phyloP scores from a whole-genome alignment of 1,140 invertebrate species.

The Steinernema khuongi region DNA sequence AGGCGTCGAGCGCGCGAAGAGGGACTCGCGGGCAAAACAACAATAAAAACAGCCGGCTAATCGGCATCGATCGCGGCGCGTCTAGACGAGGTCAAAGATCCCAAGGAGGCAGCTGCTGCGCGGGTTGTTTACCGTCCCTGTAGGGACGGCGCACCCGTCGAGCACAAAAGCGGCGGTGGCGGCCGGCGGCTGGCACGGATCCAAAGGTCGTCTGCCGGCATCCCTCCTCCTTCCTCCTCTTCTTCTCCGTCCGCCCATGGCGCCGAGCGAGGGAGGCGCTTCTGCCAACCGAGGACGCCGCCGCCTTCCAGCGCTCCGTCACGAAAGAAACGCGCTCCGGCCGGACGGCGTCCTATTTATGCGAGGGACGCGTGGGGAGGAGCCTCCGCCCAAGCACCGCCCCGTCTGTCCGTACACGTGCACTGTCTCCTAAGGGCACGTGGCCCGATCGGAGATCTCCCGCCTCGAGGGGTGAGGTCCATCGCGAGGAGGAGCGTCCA shows the following conservation, averaged over 20 bases:
- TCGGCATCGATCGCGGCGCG: too few relatives aligned
- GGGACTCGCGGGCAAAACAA: too few relatives aligned
- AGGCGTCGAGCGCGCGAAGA: too few relatives aligned
- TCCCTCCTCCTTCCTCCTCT: background rate
- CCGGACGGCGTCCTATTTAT: background rate
- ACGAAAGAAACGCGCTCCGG: background rate
- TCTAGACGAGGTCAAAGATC: too few relatives aligned
- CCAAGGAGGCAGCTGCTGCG: too few relatives aligned
- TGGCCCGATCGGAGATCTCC: background rate
- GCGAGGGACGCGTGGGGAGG: background rate
- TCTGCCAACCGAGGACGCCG: background rate
- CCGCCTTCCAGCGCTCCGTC: background rate
- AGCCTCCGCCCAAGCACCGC: background rate
- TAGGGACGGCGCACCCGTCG: background rate
- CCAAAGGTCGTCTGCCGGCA: slow-evolving; percentile 4
- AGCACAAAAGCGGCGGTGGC: background rate
- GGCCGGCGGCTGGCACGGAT: background rate
- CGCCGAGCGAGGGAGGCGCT: background rate
- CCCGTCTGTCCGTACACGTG: background rate
- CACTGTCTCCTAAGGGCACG: background rate
- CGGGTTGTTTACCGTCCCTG: too few relatives aligned
- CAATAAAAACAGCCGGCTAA: too few relatives aligned
- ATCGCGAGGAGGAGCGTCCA: background rate
- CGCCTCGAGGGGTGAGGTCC: background rate
- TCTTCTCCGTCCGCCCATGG: background rate